phyloP scores from a whole-genome alignment of 2,797 vertebrate genomes.

The Cichlasoma orientale region DNA sequence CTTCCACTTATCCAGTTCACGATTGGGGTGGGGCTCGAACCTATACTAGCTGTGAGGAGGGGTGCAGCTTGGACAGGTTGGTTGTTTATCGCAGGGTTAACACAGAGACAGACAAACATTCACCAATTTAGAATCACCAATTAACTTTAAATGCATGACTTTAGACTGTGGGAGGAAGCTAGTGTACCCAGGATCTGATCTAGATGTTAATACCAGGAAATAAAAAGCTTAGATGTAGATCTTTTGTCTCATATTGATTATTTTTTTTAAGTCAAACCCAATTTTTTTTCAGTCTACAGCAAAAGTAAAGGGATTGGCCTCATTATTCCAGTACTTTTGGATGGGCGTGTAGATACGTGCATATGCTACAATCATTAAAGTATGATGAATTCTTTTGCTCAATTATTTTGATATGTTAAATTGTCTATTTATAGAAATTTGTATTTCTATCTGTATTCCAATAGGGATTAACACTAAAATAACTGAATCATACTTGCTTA shows the following conservation, averaged over 20 bases:
- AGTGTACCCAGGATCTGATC: no score
- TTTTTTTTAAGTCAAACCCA: no score
- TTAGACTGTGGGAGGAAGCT: no score
- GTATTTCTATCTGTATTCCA: neutral
- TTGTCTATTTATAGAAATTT: neutral
- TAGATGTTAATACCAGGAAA: no score
- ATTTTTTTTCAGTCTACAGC: no score
- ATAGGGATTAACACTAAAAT: neutral
- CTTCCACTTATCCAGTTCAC: neutral
- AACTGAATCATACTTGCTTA: neutral
- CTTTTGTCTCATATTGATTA: no score
- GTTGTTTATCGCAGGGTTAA: neutral
- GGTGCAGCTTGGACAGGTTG: neutral
- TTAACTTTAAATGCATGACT: neutral
- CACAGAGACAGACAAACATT: neutral
- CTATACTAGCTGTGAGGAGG: neutral
- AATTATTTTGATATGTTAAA: neutral
- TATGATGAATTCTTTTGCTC: neutral
- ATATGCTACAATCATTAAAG: no score
- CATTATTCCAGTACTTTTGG: no score
- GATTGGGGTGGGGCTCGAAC: rapidly evolving
- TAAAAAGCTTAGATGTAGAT: no score
- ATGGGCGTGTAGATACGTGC: no score
- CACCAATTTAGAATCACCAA: neutral
- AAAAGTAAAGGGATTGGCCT: no score